Conservation (phyloP, 1,140 invertebrate species). For the Tetragonula clypearis region DNA sequence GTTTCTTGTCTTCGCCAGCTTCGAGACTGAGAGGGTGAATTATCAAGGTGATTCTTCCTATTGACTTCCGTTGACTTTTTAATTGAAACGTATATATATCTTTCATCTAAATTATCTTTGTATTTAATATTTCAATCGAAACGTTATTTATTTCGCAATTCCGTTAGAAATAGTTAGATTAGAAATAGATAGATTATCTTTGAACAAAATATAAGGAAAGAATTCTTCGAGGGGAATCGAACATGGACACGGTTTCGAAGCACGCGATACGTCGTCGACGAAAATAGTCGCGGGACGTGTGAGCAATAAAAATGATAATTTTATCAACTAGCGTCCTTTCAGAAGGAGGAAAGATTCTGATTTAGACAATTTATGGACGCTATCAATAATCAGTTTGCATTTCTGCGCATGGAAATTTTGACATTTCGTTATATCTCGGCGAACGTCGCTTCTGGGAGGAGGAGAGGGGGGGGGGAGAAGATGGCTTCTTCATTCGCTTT, state of each 20-base stretch:
- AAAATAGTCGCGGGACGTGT: constrained; percentile 54
- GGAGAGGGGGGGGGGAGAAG: neutral
- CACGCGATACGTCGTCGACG: constrained; percentile 28
- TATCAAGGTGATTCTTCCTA: neutral
- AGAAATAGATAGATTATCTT: too few species aligned
- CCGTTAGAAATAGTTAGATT: too few species aligned
- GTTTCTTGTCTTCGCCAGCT: neutral
- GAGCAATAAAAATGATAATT: constrained; percentile 67
- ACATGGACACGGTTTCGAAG: too few species aligned
- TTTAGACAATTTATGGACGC: constrained; percentile 47
- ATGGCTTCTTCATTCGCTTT: neutral
- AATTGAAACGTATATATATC: too few species aligned
- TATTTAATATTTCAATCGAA: too few species aligned
- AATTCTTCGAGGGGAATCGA: too few species aligned
- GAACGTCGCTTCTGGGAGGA: constrained; percentile 1
- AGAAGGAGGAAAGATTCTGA: constrained; percentile 4
- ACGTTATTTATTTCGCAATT: too few species aligned
- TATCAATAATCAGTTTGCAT: constrained; percentile 6
- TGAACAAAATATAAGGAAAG: too few species aligned
- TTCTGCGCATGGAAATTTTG: constrained; percentile 35
- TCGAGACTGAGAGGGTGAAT: neutral
- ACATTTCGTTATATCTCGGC: constrained; percentile 14
- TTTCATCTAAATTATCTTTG: too few species aligned
- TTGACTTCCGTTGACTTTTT: neutral
- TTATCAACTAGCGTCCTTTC: constrained; percentile 53